These are phyloP conservation scores for Brachyptera risi DNA, from an alignment of 2,888 invertebrate genomes.

Conservation along the genomic window DNA sequence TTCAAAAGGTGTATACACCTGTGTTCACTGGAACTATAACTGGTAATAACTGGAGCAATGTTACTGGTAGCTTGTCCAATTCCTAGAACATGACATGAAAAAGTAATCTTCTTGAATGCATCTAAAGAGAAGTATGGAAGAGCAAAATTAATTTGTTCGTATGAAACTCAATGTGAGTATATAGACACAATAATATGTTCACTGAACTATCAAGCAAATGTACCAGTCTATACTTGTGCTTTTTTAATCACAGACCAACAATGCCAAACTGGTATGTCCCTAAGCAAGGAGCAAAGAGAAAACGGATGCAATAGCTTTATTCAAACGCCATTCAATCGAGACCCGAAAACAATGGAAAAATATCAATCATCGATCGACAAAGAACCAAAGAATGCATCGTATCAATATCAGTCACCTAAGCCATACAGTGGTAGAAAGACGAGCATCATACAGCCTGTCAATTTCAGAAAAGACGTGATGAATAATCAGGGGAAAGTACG, in stretches of 20 bases:
- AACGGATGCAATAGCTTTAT: slow-evolving; percentile 34
- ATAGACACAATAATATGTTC: no score
- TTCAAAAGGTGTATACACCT: no score
- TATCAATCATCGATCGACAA: not conserved
- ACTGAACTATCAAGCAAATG: no score
- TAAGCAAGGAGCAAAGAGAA: slow-evolving; percentile 18
- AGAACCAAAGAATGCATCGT: not conserved
- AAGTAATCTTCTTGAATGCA: no score
- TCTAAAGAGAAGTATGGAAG: no score
- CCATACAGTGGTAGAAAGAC: not conserved
- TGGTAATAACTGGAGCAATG: no score
- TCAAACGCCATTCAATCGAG: slow-evolving; percentile 37
- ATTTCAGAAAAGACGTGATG: not conserved
- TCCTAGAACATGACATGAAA: no score
- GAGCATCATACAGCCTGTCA: not conserved
- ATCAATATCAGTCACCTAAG: not conserved
- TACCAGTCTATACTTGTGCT: no score
- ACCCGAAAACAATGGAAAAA: slow-evolving; percentile 31
- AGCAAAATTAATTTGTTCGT: no score
- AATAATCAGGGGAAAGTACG: not conserved
- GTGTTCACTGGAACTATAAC: no score
- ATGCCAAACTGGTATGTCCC: slow-evolving; percentile 33
- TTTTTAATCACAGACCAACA: slow-evolving; percentile 38
- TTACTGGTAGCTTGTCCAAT: no score
- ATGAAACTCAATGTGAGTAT: no score